These are phyloP conservation scores for Andricus grossulariae DNA, from an alignment of 1,140 invertebrate species.

Conservation along the genomic window DNA sequence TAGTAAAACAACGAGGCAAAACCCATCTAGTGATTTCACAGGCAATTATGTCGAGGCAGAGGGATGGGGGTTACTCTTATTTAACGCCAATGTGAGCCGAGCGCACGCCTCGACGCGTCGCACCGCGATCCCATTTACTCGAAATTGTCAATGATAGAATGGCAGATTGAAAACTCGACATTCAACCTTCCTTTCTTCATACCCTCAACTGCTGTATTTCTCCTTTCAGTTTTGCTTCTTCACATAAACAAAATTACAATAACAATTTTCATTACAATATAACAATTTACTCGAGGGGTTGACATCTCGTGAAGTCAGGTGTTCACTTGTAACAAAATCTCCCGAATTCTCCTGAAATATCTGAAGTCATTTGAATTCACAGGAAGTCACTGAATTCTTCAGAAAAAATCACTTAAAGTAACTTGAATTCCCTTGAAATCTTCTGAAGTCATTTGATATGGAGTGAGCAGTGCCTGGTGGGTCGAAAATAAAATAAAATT, in stretches of 20 bases:
- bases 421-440: too few relatives aligned
- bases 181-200: slow-evolving; percentile 44
- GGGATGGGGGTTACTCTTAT: slow-evolving; percentile 71
- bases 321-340: too few relatives aligned
- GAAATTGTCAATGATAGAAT: slow-evolving; percentile 74
- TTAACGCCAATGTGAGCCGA: slow-evolving; percentile 75
- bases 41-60: slow-evolving; percentile 67
- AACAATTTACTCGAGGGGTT: too few relatives aligned
- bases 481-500: too few relatives aligned
- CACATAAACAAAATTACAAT: slow-evolving; percentile 38
- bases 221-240: slow-evolving; percentile 36
- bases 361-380: too few relatives aligned
- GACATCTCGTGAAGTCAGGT: too few relatives aligned
- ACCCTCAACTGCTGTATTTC: slow-evolving; percentile 32
- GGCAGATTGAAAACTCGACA: slow-evolving; percentile 71
- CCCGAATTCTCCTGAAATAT: too few relatives aligned
- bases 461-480: too few relatives aligned
- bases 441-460: too few relatives aligned
- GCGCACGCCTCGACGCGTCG: slow-evolving; percentile 59
- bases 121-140: slow-evolving; percentile 68
- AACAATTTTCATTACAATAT: not conserved
- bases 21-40: slow-evolving; percentile 72
- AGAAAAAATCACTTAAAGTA: too few relatives aligned
- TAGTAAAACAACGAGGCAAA: slow-evolving; percentile 67
- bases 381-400: too few relatives aligned